Percentiles rank a stretch among this genome's conserved stretches.
Evolutionary conservation across 2,888 invertebrate species (phyloP).

Genomic region (Tanypteryx hageni): DNA sequence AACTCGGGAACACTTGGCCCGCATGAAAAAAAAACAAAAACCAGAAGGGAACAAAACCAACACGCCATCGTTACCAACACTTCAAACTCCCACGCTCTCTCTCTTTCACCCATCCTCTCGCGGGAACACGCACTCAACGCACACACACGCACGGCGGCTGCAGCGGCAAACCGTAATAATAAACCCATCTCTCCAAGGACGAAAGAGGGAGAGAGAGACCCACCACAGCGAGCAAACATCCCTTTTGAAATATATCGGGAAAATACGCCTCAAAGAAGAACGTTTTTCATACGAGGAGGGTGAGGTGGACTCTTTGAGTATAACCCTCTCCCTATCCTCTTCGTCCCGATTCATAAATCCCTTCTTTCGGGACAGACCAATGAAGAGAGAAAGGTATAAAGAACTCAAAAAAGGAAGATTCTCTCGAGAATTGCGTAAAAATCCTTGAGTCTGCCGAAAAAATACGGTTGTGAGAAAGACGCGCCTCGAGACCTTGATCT

Average conservation of each 20-base stretch:
- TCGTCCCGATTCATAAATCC: neutral
- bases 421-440: conserved; percentile 38
- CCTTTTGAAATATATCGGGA: neutral
- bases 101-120: neutral
- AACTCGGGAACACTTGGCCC: too few relatives aligned
- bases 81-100: neutral
- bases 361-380: neutral
- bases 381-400: too few relatives aligned
- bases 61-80: neutral
- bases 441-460: conserved; percentile 5
- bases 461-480: neutral
- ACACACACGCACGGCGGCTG: conserved; percentile 18
- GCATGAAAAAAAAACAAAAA: too few relatives aligned
- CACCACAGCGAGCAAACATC: neutral
- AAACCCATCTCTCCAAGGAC: conserved; percentile 32
- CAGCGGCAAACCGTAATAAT: conserved; percentile 4
- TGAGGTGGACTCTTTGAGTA: neutral
- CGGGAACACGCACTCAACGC: conserved; percentile 9
- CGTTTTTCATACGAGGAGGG: neutral
- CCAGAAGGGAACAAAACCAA: too few relatives aligned
- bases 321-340: neutral
- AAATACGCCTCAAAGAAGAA: neutral
- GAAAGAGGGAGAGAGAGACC: neutral
- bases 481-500: conserved; percentile 30
- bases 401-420: neutral